These are phyloP conservation scores for Tipula lateralis DNA, from an alignment of 2,888 invertebrate species.

Conservation along the genomic window DNA sequence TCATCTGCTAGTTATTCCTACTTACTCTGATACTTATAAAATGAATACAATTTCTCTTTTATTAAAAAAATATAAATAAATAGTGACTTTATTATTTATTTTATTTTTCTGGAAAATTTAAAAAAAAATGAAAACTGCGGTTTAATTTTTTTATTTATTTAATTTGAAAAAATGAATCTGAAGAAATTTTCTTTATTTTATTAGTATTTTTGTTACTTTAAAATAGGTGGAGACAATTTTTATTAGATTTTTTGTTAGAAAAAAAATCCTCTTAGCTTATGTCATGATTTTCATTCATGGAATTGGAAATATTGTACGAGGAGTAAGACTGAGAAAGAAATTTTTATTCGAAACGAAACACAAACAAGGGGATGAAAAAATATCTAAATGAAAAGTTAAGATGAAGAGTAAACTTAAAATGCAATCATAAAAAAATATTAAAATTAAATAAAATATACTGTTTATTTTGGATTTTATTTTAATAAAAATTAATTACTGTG, in stretches of 20 bases:
- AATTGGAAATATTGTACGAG: background rate
- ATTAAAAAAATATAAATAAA: constrained; percentile 20
- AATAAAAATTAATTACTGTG: constrained; percentile 19
- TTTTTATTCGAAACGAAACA: background rate
- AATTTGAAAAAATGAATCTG: constrained; percentile 11
- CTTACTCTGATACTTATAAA: background rate
- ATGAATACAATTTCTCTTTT: constrained; percentile 1
- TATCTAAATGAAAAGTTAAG: constrained; percentile 13
- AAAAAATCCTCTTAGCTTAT: constrained; percentile 1
- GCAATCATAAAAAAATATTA: constrained; percentile 14
- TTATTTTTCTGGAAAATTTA: constrained; percentile 11
- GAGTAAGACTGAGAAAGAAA: background rate
- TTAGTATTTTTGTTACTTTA: background rate
- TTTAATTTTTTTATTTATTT: constrained; percentile 11
- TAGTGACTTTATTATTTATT: constrained; percentile 19
- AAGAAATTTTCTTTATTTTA: constrained; percentile 14
- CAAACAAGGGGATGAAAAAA: constrained; percentile 19
- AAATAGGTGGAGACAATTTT: constrained; percentile 11
- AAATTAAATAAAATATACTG: constrained; percentile 19
- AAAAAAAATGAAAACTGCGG: constrained; percentile 11
- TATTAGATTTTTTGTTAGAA: constrained; percentile 14
- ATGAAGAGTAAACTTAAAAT: constrained; percentile 15
- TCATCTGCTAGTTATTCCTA: background rate
- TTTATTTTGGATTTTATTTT: constrained; percentile 19
- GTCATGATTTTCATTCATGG: constrained; percentile 14